phyloP scores from a whole-genome alignment of 2,113 vertebrate genomes.

The Eleginops maclovinus region DNA sequence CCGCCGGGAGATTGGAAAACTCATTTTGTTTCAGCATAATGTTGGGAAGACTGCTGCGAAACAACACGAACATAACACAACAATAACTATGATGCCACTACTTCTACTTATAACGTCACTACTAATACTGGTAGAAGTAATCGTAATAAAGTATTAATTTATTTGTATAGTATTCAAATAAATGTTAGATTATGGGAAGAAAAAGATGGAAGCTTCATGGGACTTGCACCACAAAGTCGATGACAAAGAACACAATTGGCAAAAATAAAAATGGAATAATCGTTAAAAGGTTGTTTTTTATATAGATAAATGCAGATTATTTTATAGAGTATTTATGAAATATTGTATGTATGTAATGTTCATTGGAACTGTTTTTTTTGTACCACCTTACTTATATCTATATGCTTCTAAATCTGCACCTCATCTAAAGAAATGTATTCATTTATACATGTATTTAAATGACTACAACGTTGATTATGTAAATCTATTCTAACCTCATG shows the following conservation, averaged over 20 bases:
- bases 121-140: neutral
- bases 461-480: too few relatives aligned
- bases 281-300: neutral
- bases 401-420: too few relatives aligned
- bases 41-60: constrained; percentile 2
- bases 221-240: neutral
- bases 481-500: too few relatives aligned
- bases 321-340: neutral
- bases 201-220: too few relatives aligned
- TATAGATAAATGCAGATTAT: neutral
- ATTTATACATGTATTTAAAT: too few relatives aligned
- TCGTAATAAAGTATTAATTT: neutral
- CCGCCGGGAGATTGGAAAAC: constrained; percentile 70
- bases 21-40: constrained; percentile 44
- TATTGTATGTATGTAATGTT: too few relatives aligned
- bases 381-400: too few relatives aligned
- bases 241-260: neutral
- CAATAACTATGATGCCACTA: neutral
- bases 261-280: too few relatives aligned
- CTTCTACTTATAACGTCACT: neutral
- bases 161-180: neutral
- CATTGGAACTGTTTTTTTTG: too few relatives aligned
- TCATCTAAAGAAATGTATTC: too few relatives aligned
- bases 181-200: neutral
- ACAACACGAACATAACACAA: neutral